Percentiles rank a stretch among this genome's conserved stretches.
Evolutionary conservation across 1,140 invertebrate genomes (phyloP).

Genomic region (Danaus melanippus): DNA sequence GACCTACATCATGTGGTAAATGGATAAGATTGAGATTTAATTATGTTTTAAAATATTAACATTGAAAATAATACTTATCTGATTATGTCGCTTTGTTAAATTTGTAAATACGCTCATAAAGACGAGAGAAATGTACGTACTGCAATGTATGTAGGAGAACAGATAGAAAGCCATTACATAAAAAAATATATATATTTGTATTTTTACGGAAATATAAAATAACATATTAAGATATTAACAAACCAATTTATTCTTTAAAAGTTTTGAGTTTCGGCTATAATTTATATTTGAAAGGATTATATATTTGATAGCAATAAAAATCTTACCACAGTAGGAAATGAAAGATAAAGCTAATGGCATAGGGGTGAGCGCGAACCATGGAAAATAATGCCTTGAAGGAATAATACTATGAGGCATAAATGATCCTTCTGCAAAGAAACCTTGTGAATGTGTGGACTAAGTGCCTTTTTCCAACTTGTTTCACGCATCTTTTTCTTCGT

Average conservation of each 20-base stretch:
- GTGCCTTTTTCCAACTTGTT: constrained; percentile 61
- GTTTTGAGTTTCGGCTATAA: no score
- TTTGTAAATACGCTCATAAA: no score
- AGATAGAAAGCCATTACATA: no score
- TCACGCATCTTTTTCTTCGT: constrained; percentile 40
- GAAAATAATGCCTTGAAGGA: constrained; percentile 50
- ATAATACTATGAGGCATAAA: constrained; percentile 47
- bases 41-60: constrained; percentile 6
- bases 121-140: no score
- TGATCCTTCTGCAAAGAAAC: constrained; percentile 39
- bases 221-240: no score
- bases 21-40: constrained; percentile 20
- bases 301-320: constrained; percentile 26
- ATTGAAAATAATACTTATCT: no score
- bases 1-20: constrained; percentile 16
- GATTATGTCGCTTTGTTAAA: no score
- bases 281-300: constrained; percentile 8
- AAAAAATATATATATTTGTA: no score
- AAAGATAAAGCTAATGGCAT: constrained; percentile 40
- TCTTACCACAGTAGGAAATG: constrained; percentile 27
- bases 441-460: constrained; percentile 43
- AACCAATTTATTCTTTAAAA: no score
- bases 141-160: no score
- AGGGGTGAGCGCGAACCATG: constrained; percentile 42
- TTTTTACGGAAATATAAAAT: no score